phyloP scores from a whole-genome alignment of 2,113 vertebrate genomes.

The Elephantulus edwardii region DNA sequence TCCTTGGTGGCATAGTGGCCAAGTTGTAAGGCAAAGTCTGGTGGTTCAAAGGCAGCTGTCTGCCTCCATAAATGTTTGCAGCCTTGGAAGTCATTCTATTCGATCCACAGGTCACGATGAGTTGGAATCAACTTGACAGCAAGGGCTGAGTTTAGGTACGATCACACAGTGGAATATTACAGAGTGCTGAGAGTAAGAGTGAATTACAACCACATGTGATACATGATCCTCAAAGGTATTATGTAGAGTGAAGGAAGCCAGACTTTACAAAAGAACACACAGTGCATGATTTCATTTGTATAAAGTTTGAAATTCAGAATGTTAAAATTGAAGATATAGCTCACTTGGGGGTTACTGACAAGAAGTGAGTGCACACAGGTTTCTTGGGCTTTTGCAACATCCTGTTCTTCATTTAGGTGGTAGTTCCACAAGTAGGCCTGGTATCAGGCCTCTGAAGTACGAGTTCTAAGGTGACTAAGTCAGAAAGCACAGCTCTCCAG shows the following conservation, averaged over 20 bases:
- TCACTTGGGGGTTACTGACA: background rate
- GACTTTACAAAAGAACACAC: background rate
- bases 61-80: background rate
- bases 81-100: background rate
- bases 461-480: background rate
- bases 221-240: no score
- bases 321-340: background rate
- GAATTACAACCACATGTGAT: fast-evolving
- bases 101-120: background rate
- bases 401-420: background rate
- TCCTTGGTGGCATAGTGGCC: background rate
- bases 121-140: background rate
- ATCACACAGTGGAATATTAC: background rate
- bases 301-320: background rate
- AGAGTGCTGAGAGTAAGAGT: no score
- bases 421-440: background rate
- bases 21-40: no score
- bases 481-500: background rate
- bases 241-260: background rate
- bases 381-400: background rate
- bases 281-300: background rate
- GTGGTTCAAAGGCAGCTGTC: background rate
- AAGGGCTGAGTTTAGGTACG: background rate
- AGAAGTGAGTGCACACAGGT: background rate
- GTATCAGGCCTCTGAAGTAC: background rate